These are phyloP conservation scores for Melangyna quadrimaculata DNA, from an alignment of 2,888 invertebrate genomes.

Conservation along the genomic window DNA sequence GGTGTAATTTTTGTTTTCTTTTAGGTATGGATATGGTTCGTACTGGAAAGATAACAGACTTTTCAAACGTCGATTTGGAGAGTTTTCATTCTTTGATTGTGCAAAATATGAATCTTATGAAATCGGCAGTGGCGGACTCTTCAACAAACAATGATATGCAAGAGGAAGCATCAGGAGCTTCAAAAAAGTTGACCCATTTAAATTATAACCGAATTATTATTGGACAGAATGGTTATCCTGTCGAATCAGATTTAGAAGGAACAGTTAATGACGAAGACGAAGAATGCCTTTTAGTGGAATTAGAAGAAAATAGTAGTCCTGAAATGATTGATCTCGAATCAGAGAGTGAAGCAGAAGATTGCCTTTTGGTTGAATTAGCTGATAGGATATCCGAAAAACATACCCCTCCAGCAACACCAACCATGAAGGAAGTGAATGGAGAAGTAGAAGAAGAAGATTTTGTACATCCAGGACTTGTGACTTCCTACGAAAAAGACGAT, in stretches of 20 bases:
- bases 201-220: conserved; percentile 6
- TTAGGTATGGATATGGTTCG: conserved; percentile 62
- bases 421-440: neutral
- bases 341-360: conserved; percentile 21
- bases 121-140: conserved; percentile 5
- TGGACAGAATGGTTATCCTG: neutral
- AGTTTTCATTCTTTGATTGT: conserved; percentile 51
- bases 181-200: conserved; percentile 7
- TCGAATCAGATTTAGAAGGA: neutral
- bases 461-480: conserved; percentile 19
- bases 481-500: conserved; percentile 46
- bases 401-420: neutral
- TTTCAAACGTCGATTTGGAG: conserved; percentile 34
- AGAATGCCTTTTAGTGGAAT: conserved; percentile 27
- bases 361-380: conserved; percentile 43
- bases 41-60: conserved; percentile 47
- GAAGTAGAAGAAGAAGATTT: conserved; percentile 60
- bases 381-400: conserved; percentile 36
- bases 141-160: neutral
- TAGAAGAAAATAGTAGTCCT: neutral
- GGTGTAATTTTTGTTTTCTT: conserved; percentile 23
- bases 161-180: neutral
- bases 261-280: conserved; percentile 23
- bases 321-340: neutral
- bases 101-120: conserved; percentile 42